phyloP scores from a whole-genome alignment of 2,113 vertebrate genomes.

The Martes martes region DNA sequence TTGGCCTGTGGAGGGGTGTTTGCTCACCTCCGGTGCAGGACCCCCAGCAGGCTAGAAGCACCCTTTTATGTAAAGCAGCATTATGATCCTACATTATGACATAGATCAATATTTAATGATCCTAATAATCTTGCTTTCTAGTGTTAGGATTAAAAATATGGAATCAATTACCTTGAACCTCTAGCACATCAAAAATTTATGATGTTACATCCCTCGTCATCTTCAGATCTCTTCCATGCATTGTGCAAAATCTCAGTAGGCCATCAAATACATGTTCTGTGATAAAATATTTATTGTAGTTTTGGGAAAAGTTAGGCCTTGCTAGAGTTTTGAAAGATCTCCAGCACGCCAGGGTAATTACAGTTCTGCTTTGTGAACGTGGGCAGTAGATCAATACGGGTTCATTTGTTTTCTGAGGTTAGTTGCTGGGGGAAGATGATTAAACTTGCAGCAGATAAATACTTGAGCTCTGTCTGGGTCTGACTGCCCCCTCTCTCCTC shows the following conservation, averaged over 20 bases:
- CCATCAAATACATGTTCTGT: conserved; percentile 94
- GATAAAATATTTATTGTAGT: conserved; percentile 99
- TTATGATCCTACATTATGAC: conserved; percentile 85
- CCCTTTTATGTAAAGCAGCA: conserved; percentile 80
- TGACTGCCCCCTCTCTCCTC: conserved; percentile 71
- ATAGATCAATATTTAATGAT: conserved; percentile 88
- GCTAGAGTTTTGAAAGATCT: conserved; percentile 93
- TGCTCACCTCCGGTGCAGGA: conserved; percentile 36
- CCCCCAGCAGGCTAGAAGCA: conserved; percentile 70
- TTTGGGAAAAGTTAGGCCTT: conserved; percentile 91
- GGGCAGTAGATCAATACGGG: conserved; percentile 85
- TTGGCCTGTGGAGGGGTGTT: background rate
- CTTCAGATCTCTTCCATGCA: conserved; percentile 91
- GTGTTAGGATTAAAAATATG: conserved; percentile 89
- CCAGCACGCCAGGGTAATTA: conserved; percentile 92
- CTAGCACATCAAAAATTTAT: conserved; percentile 92
- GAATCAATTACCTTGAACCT: conserved; percentile 89
- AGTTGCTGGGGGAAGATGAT: conserved; percentile 81
- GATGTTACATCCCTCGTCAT: conserved; percentile 89
- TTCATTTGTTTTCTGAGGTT: conserved; percentile 87
- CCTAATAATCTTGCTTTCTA: conserved; percentile 88
- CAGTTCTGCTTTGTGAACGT: conserved; percentile 84
- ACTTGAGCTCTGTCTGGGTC: conserved; percentile 78
- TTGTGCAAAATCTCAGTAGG: conserved; percentile 94
- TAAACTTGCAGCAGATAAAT: conserved; percentile 81